phyloP scores from a whole-genome alignment of 1,140 invertebrate genomes.

The Papilio xuthus region DNA sequence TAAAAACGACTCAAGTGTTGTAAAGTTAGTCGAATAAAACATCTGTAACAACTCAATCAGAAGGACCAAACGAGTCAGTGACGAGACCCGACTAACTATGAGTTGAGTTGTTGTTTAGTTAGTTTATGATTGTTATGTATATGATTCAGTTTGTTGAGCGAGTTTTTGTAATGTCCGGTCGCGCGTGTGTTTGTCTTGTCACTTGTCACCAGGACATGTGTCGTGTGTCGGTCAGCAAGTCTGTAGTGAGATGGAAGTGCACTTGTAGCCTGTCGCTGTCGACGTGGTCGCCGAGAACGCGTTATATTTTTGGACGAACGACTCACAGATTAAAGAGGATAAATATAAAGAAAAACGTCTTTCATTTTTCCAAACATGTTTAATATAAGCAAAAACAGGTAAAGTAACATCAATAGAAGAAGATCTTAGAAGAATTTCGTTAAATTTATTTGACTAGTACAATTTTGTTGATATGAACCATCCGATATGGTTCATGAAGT shows the following conservation, averaged over 20 bases:
- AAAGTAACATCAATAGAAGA: constrained; percentile 34
- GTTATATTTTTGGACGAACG: constrained; percentile 79
- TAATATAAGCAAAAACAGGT: constrained; percentile 27
- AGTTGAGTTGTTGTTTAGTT: background rate
- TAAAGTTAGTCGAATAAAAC: too few species aligned
- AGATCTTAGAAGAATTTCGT: constrained; percentile 24
- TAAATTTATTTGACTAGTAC: constrained; percentile 30
- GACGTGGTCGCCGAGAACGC: constrained; percentile 66
- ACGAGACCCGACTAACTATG: background rate
- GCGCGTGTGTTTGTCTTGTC: background rate
- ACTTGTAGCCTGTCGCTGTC: constrained; percentile 70
- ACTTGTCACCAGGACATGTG: constrained; percentile 23
- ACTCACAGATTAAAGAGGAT: constrained; percentile 74
- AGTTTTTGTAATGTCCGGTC: background rate
- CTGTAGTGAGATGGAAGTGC: constrained; percentile 61
- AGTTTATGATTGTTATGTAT: background rate
- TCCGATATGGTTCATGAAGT: background rate
- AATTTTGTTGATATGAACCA: constrained; percentile 17
- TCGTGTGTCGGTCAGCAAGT: constrained; percentile 52
- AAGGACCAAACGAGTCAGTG: background rate
- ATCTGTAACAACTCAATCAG: too few species aligned
- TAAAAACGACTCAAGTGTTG: background rate
- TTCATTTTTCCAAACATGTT: constrained; percentile 46
- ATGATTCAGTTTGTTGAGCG: background rate
- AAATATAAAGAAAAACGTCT: constrained; percentile 55